These are phyloP conservation scores for Parazoanthus darwini DNA, from an alignment of 92 coral and sea anemone species.

Conservation along the genomic window DNA sequence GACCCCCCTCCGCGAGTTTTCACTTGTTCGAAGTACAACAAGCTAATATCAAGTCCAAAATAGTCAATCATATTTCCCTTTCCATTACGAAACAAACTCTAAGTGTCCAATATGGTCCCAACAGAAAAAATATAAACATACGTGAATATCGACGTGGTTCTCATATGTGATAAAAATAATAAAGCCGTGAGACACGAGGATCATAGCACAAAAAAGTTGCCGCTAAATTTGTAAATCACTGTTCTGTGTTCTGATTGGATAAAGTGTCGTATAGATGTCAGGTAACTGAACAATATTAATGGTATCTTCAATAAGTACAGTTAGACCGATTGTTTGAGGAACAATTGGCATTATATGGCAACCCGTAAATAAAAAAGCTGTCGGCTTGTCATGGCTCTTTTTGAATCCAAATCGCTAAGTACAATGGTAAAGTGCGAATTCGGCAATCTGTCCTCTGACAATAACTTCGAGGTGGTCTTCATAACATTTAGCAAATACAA, in stretches of 20 bases:
- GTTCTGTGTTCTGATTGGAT: conserved; percentile 33
- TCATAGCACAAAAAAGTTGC: background rate
- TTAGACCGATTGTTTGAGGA: conserved; percentile 26
- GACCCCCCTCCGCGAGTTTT: conserved; percentile 42
- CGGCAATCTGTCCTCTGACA: conserved; percentile 4
- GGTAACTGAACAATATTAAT: conserved; percentile 24
- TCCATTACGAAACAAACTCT: background rate
- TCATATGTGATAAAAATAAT: background rate
- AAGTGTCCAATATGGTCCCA: background rate
- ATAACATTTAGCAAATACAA: conserved; percentile 27
- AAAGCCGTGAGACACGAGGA: background rate
- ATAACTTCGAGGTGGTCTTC: conserved; percentile 46
- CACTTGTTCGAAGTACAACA: background rate
- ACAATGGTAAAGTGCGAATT: conserved; percentile 30
- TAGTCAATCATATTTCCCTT: background rate
- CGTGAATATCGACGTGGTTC: background rate
- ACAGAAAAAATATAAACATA: background rate
- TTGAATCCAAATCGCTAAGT: conserved; percentile 34
- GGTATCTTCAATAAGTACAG: conserved; percentile 23
- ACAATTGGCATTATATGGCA: conserved; percentile 33
- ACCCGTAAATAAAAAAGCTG: conserved; percentile 26
- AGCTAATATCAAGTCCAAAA: conserved; percentile 20
- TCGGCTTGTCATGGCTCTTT: conserved; percentile 37
- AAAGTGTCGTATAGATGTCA: conserved; percentile 17
- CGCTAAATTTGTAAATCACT: conserved; percentile 3